Evolutionary conservation across 2,113 vertebrate genomes (phyloP).

Genomic region (Puma concolor): DNA sequence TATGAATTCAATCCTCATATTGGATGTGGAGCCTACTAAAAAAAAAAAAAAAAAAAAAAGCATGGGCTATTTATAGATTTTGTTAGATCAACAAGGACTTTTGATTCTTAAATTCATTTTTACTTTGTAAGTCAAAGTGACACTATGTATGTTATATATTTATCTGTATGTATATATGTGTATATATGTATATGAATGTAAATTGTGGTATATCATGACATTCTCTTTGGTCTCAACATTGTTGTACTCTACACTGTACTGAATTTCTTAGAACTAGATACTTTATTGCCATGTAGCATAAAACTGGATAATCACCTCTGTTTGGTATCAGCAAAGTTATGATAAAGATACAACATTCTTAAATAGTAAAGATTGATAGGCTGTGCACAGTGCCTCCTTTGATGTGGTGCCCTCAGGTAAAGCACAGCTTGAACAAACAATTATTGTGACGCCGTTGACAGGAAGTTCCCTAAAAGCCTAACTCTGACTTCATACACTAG

Average conservation of each 20-base stretch:
- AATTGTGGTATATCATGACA: background rate
- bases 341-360: background rate
- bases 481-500: background rate
- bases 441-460: background rate
- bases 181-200: background rate
- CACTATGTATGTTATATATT: background rate
- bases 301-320: background rate
- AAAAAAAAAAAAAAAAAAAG: too few relatives aligned
- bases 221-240: constrained; percentile 13
- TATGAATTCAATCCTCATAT: too few relatives aligned
- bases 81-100: background rate
- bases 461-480: background rate
- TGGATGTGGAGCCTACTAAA: too few relatives aligned
- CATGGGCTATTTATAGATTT: background rate
- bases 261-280: background rate
- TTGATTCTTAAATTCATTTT: background rate
- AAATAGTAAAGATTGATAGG: background rate
- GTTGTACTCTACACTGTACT: background rate
- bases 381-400: background rate
- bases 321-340: background rate
- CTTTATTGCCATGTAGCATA: background rate
- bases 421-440: background rate
- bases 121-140: background rate
- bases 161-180: background rate
- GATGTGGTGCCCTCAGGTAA: background rate